phyloP scores from a whole-genome alignment of 2,113 vertebrate genomes.

The Planiliza haematocheilus region DNA sequence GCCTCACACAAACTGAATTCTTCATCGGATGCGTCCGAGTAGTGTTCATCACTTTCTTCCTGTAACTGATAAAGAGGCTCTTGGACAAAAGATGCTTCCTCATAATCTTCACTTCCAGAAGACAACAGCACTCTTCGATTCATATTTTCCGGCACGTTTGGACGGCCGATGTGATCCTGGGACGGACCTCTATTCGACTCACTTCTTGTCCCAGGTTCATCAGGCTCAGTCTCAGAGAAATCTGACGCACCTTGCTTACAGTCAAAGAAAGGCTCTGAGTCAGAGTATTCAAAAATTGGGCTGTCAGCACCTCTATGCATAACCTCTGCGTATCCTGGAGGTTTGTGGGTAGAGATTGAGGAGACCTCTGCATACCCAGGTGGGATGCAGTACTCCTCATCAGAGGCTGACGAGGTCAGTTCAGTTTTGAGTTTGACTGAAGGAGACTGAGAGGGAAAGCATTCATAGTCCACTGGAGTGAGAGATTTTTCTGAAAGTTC shows the following conservation, averaged over 20 bases:
- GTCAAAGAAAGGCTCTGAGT: constrained; percentile 78
- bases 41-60: constrained; percentile 45
- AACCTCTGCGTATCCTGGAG: constrained; percentile 17
- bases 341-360: constrained; percentile 14
- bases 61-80: constrained; percentile 75
- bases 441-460: constrained; percentile 22
- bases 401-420: constrained; percentile 36
- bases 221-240: constrained; percentile 70
- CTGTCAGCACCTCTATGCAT: constrained; percentile 16
- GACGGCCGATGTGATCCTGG: not conserved
- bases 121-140: constrained; percentile 48
- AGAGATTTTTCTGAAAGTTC: constrained; percentile 37
- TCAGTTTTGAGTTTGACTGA: constrained; percentile 37
- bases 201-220: constrained; percentile 36
- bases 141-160: not conserved
- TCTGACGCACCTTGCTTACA: constrained; percentile 74
- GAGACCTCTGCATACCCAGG: constrained; percentile 26
- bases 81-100: constrained; percentile 81
- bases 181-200: constrained; percentile 5
- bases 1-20: constrained; percentile 83
- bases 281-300: constrained; percentile 62
- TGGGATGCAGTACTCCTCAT: constrained; percentile 62
- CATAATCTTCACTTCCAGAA: constrained; percentile 76
- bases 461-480: constrained; percentile 35
- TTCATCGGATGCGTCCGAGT: constrained; percentile 71